These are phyloP conservation scores for Autographa pulchrina DNA, from an alignment of 2,888 invertebrate genomes.

Conservation along the genomic window DNA sequence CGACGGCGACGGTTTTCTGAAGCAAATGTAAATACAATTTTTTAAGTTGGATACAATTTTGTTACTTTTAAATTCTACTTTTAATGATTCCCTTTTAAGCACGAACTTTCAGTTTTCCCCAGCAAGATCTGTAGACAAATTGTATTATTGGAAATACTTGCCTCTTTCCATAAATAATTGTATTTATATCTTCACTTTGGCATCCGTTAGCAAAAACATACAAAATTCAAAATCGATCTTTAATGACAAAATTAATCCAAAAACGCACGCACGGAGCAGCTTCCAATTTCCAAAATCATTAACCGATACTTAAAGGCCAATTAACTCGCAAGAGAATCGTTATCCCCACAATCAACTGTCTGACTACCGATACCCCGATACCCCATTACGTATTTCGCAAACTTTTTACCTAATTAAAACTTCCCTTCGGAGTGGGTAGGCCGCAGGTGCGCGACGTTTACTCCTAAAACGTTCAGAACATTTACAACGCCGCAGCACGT, in stretches of 20 bases:
- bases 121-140: background rate
- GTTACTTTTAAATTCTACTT: conserved; percentile 27
- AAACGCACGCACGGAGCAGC: background rate
- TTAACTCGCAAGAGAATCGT: conserved; percentile 42
- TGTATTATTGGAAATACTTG: too few species aligned
- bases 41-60: conserved; percentile 21
- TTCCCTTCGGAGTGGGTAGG: conserved; percentile 61
- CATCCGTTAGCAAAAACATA: too few species aligned
- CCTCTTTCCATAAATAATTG: too few species aligned
- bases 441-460: conserved; percentile 78
- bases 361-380: conserved; percentile 24
- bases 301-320: conserved; percentile 45
- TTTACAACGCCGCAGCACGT: conserved; percentile 78
- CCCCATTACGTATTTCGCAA: conserved; percentile 48
- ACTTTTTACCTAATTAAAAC: conserved; percentile 73
- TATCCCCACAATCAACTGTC: conserved; percentile 17
- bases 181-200: too few species aligned
- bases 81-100: conserved; percentile 19
- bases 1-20: conserved; percentile 37
- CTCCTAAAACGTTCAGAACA: conserved; percentile 79
- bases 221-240: background rate
- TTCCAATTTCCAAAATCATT: conserved; percentile 44
- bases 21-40: conserved; percentile 37
- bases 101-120: background rate
- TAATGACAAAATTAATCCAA: background rate